A percentile compares a stretch with the other conserved stretches of the same genome.
phyloP scores from a whole-genome alignment of 2,888 invertebrate genomes.

The Argyresthia albistria region DNA sequence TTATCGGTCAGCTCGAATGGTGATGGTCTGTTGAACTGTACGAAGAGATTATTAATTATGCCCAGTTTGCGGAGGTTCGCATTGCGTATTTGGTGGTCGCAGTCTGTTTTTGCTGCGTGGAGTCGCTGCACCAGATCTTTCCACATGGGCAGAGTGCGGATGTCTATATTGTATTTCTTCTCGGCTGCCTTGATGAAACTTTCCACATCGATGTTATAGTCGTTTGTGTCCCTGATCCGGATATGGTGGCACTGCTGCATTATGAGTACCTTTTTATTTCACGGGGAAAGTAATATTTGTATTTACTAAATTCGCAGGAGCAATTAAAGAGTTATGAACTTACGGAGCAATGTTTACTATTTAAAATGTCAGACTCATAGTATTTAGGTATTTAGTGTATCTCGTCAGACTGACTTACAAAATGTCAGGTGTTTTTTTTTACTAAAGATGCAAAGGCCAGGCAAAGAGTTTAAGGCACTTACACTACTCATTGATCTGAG shows the following conservation, averaged over 20 bases:
- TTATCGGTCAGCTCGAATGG: constrained; percentile 43
- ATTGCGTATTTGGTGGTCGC: constrained; percentile 30
- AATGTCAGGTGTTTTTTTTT: too few relatives aligned
- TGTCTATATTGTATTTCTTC: constrained; percentile 31
- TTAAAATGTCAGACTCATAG: too few relatives aligned
- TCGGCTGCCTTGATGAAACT: constrained; percentile 36
- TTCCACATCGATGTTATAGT: constrained; percentile 29
- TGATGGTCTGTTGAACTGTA: constrained; percentile 31
- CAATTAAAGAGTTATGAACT: too few relatives aligned
- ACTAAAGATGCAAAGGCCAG: too few relatives aligned
- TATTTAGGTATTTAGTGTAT: too few relatives aligned
- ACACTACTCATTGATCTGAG: too few relatives aligned
- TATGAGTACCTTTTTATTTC: too few relatives aligned
- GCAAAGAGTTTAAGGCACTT: too few relatives aligned
- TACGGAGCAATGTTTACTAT: too few relatives aligned
- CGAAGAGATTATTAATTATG: constrained; percentile 42
- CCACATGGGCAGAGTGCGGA: constrained; percentile 41
- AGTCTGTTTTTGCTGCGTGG: constrained; percentile 26
- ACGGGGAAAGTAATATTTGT: too few relatives aligned
- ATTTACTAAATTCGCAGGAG: too few relatives aligned
- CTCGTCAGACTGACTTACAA: too few relatives aligned
- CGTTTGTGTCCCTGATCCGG: constrained; percentile 30
- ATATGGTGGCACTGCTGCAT: constrained; percentile 15
- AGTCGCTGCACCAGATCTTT: constrained; percentile 33
- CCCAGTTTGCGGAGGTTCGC: constrained; percentile 29